Conservation (phyloP, 2,797 vertebrate genomes). For the Hippopotamyrus pictus region DNA sequence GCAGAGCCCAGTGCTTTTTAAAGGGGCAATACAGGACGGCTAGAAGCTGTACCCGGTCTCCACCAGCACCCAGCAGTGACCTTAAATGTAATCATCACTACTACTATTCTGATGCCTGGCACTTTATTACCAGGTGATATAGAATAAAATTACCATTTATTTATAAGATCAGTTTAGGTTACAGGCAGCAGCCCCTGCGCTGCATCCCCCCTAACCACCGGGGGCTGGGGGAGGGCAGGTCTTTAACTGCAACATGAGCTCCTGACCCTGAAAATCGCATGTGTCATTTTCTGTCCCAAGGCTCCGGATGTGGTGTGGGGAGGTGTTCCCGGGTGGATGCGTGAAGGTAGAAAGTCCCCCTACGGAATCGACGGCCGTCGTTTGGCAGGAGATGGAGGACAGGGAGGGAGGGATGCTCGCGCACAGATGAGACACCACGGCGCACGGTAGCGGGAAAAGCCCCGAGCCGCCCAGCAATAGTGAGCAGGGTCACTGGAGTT, state of each 20-base stretch:
- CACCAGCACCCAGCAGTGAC: not conserved
- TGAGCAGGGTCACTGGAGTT: not conserved
- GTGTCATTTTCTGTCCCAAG: not conserved
- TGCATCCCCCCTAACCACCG: not conserved
- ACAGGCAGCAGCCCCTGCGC: not conserved
- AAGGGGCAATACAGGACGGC: not conserved
- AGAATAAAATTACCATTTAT: not conserved
- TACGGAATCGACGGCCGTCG: not conserved
- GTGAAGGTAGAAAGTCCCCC: not conserved
- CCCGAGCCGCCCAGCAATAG: not conserved
- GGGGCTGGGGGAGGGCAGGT: not conserved
- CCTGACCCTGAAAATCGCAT: not conserved
- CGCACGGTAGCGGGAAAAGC: not conserved
- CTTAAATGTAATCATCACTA: not conserved
- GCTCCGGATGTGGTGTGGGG: not conserved
- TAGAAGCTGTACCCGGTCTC: not conserved
- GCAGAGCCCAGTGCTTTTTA: not conserved
- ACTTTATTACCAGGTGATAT: not conserved
- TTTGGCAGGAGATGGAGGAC: not conserved
- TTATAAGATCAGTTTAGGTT: not conserved
- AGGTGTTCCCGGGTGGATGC: not conserved
- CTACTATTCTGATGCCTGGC: not conserved
- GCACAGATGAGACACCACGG: not conserved
- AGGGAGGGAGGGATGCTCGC: not conserved
- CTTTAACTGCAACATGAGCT: not conserved